Conservation (phyloP, 30 jellyfish, hydroid and myxozoan species). For the Cassiopea xamachana region DNA sequence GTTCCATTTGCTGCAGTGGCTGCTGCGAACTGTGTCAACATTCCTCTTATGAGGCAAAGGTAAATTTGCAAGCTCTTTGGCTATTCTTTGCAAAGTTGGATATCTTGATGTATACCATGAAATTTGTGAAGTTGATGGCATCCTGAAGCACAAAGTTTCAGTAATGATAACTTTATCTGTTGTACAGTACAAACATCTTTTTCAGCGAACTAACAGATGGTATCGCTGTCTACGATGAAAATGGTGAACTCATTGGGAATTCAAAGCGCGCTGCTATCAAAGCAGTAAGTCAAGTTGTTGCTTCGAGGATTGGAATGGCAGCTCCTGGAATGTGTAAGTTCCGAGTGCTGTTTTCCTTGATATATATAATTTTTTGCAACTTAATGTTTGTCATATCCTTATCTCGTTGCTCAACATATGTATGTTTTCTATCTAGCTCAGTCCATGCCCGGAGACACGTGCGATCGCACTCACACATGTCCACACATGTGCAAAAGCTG, state of each 20-base stretch:
- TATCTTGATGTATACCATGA: too few relatives aligned
- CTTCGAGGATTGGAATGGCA: conserved; percentile 90
- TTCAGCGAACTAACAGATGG: conserved; percentile 87
- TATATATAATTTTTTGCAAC: not conserved
- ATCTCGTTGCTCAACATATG: too few relatives aligned
- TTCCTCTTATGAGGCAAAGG: conserved; percentile 97
- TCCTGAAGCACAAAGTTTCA: too few relatives aligned
- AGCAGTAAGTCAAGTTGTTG: conserved; percentile 77
- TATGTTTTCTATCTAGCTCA: too few relatives aligned
- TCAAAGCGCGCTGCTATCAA: conserved; percentile 88
- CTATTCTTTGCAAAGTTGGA: too few relatives aligned
- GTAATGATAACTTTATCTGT: too few relatives aligned
- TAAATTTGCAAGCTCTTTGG: not conserved
- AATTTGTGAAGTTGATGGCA: too few relatives aligned
- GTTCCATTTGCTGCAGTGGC: conserved; percentile 99
- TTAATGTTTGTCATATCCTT: not conserved
- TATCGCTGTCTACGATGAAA: conserved; percentile 80
- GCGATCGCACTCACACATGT: too few relatives aligned
- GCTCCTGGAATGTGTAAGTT: conserved; percentile 96
- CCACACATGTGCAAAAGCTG: too few relatives aligned
- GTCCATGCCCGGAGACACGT: too few relatives aligned
- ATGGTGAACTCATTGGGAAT: conserved; percentile 77
- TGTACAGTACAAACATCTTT: not conserved
- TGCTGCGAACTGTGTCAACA: conserved; percentile 92
- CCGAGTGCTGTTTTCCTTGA: not conserved